Base-by-base conservation (phyloP, 1,140 invertebrate species). In the Leptinotarsa texana region DNA sequence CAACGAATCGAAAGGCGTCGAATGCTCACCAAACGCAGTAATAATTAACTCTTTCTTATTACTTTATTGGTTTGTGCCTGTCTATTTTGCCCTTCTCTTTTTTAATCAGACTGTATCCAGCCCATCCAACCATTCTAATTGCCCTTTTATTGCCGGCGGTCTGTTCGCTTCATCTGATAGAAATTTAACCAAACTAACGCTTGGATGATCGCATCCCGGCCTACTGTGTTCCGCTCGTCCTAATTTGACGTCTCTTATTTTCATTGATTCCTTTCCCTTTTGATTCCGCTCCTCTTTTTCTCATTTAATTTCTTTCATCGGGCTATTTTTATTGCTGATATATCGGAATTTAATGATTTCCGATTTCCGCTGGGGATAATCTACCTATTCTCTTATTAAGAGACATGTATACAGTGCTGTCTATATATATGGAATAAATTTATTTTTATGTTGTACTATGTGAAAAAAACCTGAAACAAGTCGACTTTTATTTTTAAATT, bases 61-160 rank as follows among this genome's bases (percentile, higher is more conserved):
- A 83, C 82, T 83, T 83, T 83, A 83, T 83, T 83, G 82, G 82
- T 83, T 83, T 83, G 82, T 80, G 82, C 78, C 80, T 81, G 80
- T 81, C 81, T 83, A 79, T 82, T 82, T 81, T 81, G 81, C 77
- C 81, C 82, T 83, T 83, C 82, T 83, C 82, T 82, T 83, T 83
- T 83, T 82, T 83, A 82, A 83, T 82, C 82, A 82, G 79, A 79
- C 79, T 82, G 82, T 83, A 82, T 79, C 79, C 80, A 82, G 76
- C 80, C 81, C 81, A 79, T 78, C 81, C 82, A 82, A 79, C 82
- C 82, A 80, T 81, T 82, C 81, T 82, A 82, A 82, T 83, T 82
- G 82, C 81, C 80, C 80, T 82, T 83, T 83, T 83, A 83, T 83
- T 83, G 80, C 79, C 75, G 73, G 80, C 78, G 79, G 79, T 80